Evolutionary conservation across 2,113 vertebrate species (phyloP).

Genomic region (Phalacrocorax aristotelis): DNA sequence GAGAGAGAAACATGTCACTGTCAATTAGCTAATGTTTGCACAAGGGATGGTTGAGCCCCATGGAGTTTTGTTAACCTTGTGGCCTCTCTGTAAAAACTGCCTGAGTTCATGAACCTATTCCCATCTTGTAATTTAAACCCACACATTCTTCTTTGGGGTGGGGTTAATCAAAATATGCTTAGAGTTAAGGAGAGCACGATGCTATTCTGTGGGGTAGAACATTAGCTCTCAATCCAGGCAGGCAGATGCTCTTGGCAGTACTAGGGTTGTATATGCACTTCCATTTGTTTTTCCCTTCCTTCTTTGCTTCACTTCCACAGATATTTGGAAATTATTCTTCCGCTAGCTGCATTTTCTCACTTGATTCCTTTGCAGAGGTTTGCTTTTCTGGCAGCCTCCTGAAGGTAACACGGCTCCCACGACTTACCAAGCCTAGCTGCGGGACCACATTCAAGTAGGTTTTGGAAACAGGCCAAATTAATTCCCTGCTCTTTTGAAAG

Average conservation of each 20-base stretch:
- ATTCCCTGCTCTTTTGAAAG: not conserved
- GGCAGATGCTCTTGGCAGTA: not conserved
- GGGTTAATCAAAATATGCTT: not conserved
- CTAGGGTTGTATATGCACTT: not conserved
- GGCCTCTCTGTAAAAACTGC: constrained; percentile 36
- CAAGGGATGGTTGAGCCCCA: not conserved
- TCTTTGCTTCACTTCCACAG: not conserved
- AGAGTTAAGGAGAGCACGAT: not conserved
- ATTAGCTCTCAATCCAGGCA: not conserved
- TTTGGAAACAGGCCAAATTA: not conserved
- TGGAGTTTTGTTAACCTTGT: constrained; percentile 44
- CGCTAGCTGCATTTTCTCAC: not conserved
- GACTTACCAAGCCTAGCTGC: not conserved
- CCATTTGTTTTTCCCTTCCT: not conserved
- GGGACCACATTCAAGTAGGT: not conserved
- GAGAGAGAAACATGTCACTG: constrained; percentile 26
- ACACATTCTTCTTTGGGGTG: not conserved
- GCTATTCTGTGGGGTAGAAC: not conserved
- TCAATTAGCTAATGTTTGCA: constrained; percentile 52
- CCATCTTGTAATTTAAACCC: constrained; percentile 1
- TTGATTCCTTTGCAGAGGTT: not conserved
- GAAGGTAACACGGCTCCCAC: not conserved
- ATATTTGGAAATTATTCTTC: not conserved
- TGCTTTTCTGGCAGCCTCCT: not conserved
- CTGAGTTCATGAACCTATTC: constrained; percentile 39